Evolutionary conservation across 2,888 invertebrate species (phyloP).

Genomic region (Allophyes oxyacanthae): DNA sequence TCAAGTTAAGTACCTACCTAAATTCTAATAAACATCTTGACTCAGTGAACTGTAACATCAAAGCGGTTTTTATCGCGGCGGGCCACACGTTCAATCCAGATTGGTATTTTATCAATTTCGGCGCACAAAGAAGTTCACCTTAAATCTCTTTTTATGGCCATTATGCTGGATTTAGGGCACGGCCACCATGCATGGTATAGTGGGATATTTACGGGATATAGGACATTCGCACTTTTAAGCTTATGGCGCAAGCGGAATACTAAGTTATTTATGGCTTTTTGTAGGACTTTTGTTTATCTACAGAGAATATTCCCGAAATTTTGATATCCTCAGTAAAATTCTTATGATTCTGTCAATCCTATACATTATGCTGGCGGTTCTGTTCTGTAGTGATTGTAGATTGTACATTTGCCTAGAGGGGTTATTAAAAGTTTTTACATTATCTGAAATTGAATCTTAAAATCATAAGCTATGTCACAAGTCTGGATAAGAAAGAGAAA

Average conservation of each 20-base stretch:
- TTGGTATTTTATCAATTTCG: slow-evolving; percentile 72
- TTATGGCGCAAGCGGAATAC: slow-evolving; percentile 12
- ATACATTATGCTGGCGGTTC: too few species aligned
- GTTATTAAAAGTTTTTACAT: too few species aligned
- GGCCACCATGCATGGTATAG: slow-evolving; percentile 10
- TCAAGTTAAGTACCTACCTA: not conserved
- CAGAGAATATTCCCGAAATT: too few species aligned
- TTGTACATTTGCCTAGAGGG: too few species aligned
- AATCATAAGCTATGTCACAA: slow-evolving; percentile 27
- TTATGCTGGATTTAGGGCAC: slow-evolving; percentile 50
- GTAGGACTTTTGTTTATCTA: too few species aligned
- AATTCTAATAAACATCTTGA: slow-evolving; percentile 15
- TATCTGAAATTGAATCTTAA: slow-evolving; percentile 45
- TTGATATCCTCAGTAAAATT: too few species aligned
- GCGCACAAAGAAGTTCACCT: slow-evolving; percentile 63
- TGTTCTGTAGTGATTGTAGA: too few species aligned
- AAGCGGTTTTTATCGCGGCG: slow-evolving; percentile 46
- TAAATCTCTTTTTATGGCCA: slow-evolving; percentile 65
- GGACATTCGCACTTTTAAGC: slow-evolving; percentile 7
- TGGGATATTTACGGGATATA: slow-evolving; percentile 18
- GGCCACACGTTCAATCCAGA: slow-evolving; percentile 41
- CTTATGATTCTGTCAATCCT: too few species aligned
- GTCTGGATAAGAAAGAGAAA: slow-evolving; percentile 8
- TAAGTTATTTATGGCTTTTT: slow-evolving; percentile 7
- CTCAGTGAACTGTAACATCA: slow-evolving; percentile 11